Percentiles rank a stretch among this genome's conserved stretches.
Conservation (phyloP, 2,888 invertebrate genomes). For the Hedya salicella region DNA sequence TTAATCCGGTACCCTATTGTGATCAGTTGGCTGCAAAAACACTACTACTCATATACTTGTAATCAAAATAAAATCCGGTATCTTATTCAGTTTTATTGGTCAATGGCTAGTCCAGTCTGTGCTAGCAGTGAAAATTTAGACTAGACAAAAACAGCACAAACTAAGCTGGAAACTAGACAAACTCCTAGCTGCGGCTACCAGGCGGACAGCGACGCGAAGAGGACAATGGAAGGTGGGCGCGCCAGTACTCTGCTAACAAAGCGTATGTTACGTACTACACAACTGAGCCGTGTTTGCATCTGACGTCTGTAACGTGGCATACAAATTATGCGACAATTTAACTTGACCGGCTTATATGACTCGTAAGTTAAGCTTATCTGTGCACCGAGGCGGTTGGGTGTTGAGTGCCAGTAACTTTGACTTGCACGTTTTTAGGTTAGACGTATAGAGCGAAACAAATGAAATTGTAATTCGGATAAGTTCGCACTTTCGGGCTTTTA, state of each 20-base stretch:
- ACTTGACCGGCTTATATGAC: background rate
- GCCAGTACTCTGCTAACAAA: conserved; percentile 25
- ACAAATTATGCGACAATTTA: background rate
- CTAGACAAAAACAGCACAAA: conserved; percentile 22
- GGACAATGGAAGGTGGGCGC: conserved; percentile 56
- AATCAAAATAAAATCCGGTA: too few species aligned
- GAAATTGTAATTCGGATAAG: too few species aligned
- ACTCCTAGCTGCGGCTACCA: conserved; percentile 56
- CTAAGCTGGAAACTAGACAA: conserved; percentile 43
- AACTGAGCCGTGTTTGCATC: background rate
- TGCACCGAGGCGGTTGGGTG: background rate
- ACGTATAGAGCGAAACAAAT: too few species aligned
- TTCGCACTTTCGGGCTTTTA: too few species aligned
- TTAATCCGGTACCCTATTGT: too few species aligned
- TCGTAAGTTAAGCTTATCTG: background rate
- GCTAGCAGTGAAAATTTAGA: conserved; percentile 9
- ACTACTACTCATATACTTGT: too few species aligned
- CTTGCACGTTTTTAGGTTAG: background rate
- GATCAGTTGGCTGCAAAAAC: too few species aligned
- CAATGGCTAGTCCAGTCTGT: too few species aligned
- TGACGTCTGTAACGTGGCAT: background rate
- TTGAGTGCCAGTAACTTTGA: conserved; percentile 14
- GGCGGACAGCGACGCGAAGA: conserved; percentile 55
- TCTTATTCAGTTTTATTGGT: too few species aligned
- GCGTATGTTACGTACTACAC: background rate